Base-by-base conservation (phyloP, 2,888 invertebrate species). In the Aleiodes alternator region DNA sequence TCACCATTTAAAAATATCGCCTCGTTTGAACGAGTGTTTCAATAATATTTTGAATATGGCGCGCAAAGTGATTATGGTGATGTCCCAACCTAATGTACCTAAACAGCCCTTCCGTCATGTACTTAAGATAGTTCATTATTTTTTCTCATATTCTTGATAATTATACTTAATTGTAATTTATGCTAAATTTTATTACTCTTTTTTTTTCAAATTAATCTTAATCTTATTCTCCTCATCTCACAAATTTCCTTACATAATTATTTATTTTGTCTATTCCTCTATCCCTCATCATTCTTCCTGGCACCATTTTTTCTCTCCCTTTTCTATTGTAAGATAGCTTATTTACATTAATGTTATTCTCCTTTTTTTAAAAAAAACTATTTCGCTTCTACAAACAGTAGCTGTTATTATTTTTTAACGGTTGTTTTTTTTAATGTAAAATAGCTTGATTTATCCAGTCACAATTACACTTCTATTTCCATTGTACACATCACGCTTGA, bases 41-140 rank as follows among this genome's bases (percentile, higher is more conserved):
- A 80, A 79, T 80, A 78, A 57, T 55, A 78, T 77, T 76, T 75
- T 79, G 82, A 80, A 77, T 61, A 38, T 8, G 43, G 16, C 82
- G 80, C 80, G 83, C 83, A 83, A 82, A 64, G 64, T 64, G 64
- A 64, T 64, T 64, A 23, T 43, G 31, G 48, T 38, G 4, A 23
- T 64, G 12, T 61, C 43, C 48, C 23, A 48, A 48, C 64, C 82
- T 78, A 73, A 83, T 83, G 84, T 85, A 84, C 84, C 84, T 84
- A 83, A 84, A 80, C 78, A 80, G 77, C 55, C 73, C 69, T 78
- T 79, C 76, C 73, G 64, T 78, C 76, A 73, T 70, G 75, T 70
- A 75, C 78, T 78, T 66, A 75, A 69, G 16, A 55, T 75, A 75
- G 69, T 59, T 76, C 55, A 43, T 43, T 43, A 43, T 43, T 43